These are phyloP conservation scores for Microchrysa polita DNA, from an alignment of 2,888 invertebrate species.

Conservation along the genomic window DNA sequence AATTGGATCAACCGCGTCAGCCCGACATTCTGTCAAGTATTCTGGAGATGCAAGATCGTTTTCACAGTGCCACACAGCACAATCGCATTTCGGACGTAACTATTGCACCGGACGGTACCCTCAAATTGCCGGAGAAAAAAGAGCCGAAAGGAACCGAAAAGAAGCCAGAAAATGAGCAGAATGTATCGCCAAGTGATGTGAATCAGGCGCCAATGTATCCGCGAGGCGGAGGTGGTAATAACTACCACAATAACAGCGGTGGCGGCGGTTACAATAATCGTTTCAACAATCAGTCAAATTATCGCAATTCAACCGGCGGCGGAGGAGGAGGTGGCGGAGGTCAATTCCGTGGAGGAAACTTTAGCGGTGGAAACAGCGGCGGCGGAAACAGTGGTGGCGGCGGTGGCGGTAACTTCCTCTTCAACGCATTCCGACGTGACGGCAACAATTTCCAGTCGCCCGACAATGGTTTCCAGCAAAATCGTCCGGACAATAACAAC, in stretches of 20 bases:
- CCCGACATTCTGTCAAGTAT: constrained; percentile 75
- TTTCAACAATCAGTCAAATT: constrained; percentile 55
- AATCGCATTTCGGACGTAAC: constrained; percentile 68
- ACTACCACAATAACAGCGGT: constrained; percentile 57
- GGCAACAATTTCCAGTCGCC: constrained; percentile 31
- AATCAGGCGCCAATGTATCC: constrained; percentile 72
- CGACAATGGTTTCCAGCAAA: constrained; percentile 25
- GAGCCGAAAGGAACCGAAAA: constrained; percentile 30
- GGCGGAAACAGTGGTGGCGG: constrained; percentile 18
- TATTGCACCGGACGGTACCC: constrained; percentile 68
- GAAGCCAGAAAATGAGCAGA: constrained; percentile 38
- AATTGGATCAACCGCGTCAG: constrained; percentile 52
- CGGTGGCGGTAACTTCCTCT: constrained; percentile 39
- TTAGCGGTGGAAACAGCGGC: constrained; percentile 4
- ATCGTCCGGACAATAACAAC: constrained; percentile 17
- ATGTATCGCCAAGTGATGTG: constrained; percentile 53
- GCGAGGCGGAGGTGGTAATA: constrained; percentile 64
- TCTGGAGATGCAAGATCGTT: constrained; percentile 74
- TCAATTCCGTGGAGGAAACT: constrained; percentile 14
- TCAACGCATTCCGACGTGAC: constrained; percentile 44
- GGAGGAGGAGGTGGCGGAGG: constrained; percentile 25
- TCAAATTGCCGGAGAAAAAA: constrained; percentile 64
- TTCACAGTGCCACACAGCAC: constrained; percentile 72
- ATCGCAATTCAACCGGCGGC: constrained; percentile 54
- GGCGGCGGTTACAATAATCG: constrained; percentile 60